A percentile compares a stretch with the other conserved stretches of the same genome.
These are phyloP conservation scores for Heterohyrax brucei DNA, from an alignment of 2,797 vertebrate species.

Conservation along the genomic window DNA sequence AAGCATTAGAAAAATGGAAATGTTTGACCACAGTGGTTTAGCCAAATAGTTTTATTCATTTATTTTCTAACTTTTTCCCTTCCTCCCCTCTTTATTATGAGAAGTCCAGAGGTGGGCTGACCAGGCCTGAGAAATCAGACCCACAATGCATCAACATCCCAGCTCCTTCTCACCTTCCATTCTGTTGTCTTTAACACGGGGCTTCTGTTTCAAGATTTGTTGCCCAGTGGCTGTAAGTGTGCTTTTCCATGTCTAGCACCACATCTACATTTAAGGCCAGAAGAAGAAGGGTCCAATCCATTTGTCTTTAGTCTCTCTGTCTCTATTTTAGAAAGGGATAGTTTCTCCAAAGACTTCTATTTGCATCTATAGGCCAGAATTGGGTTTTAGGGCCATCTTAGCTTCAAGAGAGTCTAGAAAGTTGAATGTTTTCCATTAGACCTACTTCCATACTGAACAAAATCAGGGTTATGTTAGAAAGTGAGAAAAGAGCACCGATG, in stretches of 20 bases:
- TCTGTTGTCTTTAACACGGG: not conserved
- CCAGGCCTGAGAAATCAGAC: not conserved
- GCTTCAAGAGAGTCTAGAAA: not conserved
- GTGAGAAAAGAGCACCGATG: slow-evolving; percentile 6
- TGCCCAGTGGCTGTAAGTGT: not conserved
- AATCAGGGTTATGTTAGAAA: slow-evolving; percentile 2
- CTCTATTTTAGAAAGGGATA: slow-evolving; percentile 5
- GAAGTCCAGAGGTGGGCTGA: not conserved
- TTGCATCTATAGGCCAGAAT: not conserved
- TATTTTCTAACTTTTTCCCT: not conserved
- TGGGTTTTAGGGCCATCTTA: not conserved
- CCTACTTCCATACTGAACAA: not conserved
- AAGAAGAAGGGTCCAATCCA: not conserved
- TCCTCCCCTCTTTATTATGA: not conserved
- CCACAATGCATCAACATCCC: not conserved
- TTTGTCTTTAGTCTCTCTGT: not conserved
- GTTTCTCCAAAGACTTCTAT: slow-evolving; percentile 37
- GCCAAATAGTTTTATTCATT: not conserved
- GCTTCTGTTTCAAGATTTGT: slow-evolving; percentile 16
- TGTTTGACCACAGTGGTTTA: not conserved
- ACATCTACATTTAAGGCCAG: not conserved
- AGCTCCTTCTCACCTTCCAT: not conserved
- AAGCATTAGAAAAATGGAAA: slow-evolving; percentile 41
- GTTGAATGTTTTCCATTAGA: slow-evolving; percentile 31
- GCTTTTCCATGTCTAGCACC: slow-evolving; percentile 13